Percentiles rank a stretch among this genome's conserved stretches.
Evolutionary conservation across 2,797 vertebrate genomes (phyloP).

Genomic region (Pseudocheirus occidentalis): DNA sequence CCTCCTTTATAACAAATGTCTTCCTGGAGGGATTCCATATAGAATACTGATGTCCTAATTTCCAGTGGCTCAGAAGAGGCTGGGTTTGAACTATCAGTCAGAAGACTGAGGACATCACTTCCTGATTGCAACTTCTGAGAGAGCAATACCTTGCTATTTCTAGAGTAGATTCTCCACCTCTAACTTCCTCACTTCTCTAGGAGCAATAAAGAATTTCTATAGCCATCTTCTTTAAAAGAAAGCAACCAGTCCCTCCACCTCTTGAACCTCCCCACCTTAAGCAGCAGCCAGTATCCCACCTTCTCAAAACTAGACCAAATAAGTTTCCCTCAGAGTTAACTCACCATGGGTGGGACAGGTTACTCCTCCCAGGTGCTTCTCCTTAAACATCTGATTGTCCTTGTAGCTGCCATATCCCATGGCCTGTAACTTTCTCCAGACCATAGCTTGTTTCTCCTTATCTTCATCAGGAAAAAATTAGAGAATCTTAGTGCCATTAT

Average conservation of each 20-base stretch:
- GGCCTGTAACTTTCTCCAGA: neutral
- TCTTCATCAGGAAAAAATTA: neutral
- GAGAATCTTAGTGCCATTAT: neutral
- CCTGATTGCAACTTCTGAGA: neutral
- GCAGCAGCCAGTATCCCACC: neutral
- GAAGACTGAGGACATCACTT: neutral
- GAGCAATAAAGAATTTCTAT: neutral
- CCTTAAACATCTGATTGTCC: neutral
- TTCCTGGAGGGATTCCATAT: neutral
- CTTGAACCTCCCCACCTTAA: neutral
- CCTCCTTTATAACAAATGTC: neutral
- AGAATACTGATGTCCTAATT: neutral
- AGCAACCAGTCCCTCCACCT: neutral
- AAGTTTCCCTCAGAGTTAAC: neutral
- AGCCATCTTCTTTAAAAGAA: neutral
- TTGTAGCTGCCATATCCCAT: fast-evolving
- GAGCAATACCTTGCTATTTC: no score
- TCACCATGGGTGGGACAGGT: neutral
- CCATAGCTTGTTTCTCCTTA: neutral
- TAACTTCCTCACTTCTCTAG: neutral
- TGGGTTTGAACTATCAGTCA: neutral
- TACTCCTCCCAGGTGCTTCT: neutral
- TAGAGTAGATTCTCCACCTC: neutral
- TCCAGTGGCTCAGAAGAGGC: neutral
- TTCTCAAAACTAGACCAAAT: neutral